Evolutionary conservation across 2,797 vertebrate genomes (phyloP).

Genomic region (Danio aesculapii): DNA sequence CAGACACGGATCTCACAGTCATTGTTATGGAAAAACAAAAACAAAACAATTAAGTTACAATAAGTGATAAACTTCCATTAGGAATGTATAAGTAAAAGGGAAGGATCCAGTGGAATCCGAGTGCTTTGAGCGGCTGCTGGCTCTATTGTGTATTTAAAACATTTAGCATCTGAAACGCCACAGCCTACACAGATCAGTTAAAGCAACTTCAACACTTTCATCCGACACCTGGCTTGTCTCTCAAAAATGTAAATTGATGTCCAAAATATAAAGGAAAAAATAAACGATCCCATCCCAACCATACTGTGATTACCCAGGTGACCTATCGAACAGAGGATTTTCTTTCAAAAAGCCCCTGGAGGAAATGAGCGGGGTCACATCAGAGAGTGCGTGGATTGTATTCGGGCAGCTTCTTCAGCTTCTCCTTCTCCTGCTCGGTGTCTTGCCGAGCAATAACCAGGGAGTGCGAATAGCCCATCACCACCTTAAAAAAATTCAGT

Average conservation of each 20-base stretch:
- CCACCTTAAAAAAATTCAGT: constrained; percentile 79
- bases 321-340: constrained; percentile 58
- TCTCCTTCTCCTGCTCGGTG: constrained; percentile 87
- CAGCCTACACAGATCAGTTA: constrained; percentile 37
- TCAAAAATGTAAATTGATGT: constrained; percentile 54
- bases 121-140: constrained; percentile 64
- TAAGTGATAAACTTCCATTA: constrained; percentile 63
- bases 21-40: constrained; percentile 62
- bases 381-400: constrained; percentile 96
- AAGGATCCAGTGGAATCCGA: constrained; percentile 65
- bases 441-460: constrained; percentile 92
- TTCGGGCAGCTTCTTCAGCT: constrained; percentile 91
- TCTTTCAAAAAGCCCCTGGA: constrained; percentile 58
- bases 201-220: constrained; percentile 41
- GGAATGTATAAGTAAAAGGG: constrained; percentile 66
- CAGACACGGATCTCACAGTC: constrained; percentile 61
- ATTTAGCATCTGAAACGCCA: constrained; percentile 46
- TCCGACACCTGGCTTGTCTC: constrained; percentile 59
- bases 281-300: constrained; percentile 46
- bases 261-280: constrained; percentile 22
- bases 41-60: too few relatives aligned
- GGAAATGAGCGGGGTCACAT: constrained; percentile 59
- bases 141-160: constrained; percentile 44
- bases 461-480: constrained; percentile 93
- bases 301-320: constrained; percentile 57